These are phyloP conservation scores for Sinosuthora webbiana DNA, from an alignment of 2,113 vertebrate species.

Conservation along the genomic window DNA sequence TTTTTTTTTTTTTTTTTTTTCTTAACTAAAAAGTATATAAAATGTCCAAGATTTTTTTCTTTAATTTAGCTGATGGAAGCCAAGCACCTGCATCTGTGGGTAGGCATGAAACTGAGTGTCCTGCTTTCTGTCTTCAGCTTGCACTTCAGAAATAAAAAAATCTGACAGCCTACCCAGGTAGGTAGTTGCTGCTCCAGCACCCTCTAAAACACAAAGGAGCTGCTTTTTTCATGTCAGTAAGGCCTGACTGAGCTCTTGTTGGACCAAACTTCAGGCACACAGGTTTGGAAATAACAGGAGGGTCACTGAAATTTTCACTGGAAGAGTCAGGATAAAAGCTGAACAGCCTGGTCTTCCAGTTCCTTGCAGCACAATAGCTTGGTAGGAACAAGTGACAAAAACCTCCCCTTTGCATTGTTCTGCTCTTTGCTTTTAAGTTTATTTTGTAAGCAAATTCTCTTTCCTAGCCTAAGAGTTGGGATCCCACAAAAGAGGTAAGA, in stretches of 20 bases:
- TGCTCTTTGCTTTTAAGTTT: background rate
- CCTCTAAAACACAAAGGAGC: background rate
- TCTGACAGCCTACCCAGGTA: background rate
- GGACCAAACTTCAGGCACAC: background rate
- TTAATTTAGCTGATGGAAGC: background rate
- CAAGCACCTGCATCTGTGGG: background rate
- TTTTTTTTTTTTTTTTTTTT: background rate
- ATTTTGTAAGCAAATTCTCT: background rate
- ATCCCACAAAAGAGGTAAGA: background rate
- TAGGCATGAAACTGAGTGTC: background rate
- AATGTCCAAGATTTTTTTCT: background rate
- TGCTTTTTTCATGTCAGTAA: background rate
- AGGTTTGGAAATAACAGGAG: background rate
- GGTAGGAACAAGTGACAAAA: background rate
- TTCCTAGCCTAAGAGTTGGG: background rate
- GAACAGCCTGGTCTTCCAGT: background rate
- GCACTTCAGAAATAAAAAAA: background rate
- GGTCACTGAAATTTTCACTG: background rate
- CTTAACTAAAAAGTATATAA: background rate
- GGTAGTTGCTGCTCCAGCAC: background rate
- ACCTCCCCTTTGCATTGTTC: background rate
- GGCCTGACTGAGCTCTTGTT: background rate
- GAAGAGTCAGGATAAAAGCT: background rate
- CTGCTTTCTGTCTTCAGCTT: background rate
- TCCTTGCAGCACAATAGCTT: background rate